Evolutionary conservation across 2,888 invertebrate genomes (phyloP).

Genomic region (Lasioglossum morio): DNA sequence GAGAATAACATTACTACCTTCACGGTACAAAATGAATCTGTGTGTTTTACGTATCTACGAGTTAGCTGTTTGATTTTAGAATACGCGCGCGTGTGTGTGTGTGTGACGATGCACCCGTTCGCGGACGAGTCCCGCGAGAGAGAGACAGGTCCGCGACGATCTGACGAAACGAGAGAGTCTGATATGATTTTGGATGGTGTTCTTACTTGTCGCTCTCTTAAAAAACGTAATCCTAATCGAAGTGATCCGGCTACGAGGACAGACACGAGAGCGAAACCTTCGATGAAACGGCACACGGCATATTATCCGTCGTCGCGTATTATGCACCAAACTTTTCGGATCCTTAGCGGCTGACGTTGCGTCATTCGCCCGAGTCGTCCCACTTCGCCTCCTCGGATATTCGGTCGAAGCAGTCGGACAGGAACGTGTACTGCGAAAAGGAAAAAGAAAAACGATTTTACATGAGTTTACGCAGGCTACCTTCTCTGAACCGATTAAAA

Average conservation of each 20-base stretch:
- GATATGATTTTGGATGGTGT: conserved; percentile 53
- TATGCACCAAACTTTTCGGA: conserved; percentile 56
- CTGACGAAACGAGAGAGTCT: conserved; percentile 45
- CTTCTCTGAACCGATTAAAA: too few relatives aligned
- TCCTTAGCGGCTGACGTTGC: conserved; percentile 71
- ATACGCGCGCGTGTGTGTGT: not conserved
- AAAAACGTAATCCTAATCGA: conserved; percentile 53
- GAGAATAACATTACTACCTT: conserved; percentile 12
- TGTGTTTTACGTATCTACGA: not conserved
- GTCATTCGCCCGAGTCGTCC: conserved; percentile 93
- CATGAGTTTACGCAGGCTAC: not conserved
- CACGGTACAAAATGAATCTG: not conserved
- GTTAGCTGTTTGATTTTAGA: not conserved
- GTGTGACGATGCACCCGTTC: conserved; percentile 20
- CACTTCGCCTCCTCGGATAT: conserved; percentile 96
- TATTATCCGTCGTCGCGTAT: conserved; percentile 23
- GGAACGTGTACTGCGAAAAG: conserved; percentile 91
- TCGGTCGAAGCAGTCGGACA: conserved; percentile 97
- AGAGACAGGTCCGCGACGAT: conserved; percentile 24
- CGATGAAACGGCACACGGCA: conserved; percentile 51
- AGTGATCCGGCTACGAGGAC: conserved; percentile 48
- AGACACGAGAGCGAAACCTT: conserved; percentile 48
- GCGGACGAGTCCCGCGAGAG: conserved; percentile 8
- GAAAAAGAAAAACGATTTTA: conserved; percentile 19
- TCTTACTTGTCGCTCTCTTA: conserved; percentile 34